A percentile compares a stretch with the other conserved stretches of the same genome.
Conservation (phyloP, 2,888 invertebrate genomes). For the Tetanocera ferruginea region DNA sequence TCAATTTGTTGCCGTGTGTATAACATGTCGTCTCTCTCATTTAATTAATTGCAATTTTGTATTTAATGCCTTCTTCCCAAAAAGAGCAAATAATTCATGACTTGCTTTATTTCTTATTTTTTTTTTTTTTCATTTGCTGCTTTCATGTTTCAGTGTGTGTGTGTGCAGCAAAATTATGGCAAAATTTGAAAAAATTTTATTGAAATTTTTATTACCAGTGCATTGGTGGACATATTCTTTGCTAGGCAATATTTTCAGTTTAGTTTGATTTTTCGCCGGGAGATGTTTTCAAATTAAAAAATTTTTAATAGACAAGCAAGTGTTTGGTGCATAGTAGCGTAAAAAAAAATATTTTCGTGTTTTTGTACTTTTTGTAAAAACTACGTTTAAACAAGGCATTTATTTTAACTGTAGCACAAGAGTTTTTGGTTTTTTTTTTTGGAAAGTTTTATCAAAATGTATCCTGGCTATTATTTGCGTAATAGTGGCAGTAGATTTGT, state of each 20-base stretch:
- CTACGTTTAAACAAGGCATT: neutral
- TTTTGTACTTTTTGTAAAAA: neutral
- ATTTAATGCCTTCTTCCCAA: conserved; percentile 23
- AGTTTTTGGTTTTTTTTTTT: neutral
- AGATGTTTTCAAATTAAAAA: no score
- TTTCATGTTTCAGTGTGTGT: neutral
- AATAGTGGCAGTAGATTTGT: neutral
- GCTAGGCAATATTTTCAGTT: conserved; percentile 4
- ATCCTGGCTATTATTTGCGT: conserved; percentile 19
- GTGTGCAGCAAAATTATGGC: conserved; percentile 7
- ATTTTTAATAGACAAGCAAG: neutral
- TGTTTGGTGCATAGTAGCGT: neutral
- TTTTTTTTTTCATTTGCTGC: neutral
- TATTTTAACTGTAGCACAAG: neutral
- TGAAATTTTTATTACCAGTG: neutral
- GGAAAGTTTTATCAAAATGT: conserved; percentile 23
- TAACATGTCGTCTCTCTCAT: conserved; percentile 16
- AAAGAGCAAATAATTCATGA: neutral
- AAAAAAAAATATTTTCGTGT: neutral
- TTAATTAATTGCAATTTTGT: conserved; percentile 44
- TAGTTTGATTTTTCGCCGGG: conserved; percentile 34
- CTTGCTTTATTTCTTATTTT: neutral
- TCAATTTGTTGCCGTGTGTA: neutral
- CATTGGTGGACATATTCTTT: neutral
- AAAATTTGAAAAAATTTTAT: conserved; percentile 17